Evolutionary conservation across 1,140 invertebrate genomes (phyloP).

Genomic region (Pseudoatta argentina): DNA sequence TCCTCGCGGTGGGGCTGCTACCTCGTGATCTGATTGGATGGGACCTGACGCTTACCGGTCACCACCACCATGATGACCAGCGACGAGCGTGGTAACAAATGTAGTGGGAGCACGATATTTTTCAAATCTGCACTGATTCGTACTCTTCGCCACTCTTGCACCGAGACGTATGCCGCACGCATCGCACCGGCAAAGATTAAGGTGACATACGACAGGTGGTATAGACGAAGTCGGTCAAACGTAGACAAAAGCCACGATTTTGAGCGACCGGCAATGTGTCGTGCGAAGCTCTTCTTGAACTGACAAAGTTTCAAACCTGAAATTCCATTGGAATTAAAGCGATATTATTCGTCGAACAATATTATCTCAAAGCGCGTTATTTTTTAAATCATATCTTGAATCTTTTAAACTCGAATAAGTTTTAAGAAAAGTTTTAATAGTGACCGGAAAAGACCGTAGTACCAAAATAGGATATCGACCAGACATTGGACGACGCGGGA

Average conservation of each 20-base stretch:
- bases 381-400: not conserved
- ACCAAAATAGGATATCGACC: not conserved
- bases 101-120: slow-evolving; percentile 79
- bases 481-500: not conserved
- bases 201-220: slow-evolving; percentile 1
- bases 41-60: slow-evolving; percentile 73
- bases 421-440: too few species aligned
- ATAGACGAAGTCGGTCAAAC: not conserved
- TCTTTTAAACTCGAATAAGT: not conserved
- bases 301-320: too few species aligned
- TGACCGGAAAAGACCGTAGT: not conserved
- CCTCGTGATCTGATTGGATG: slow-evolving; percentile 73
- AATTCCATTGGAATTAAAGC: not conserved
- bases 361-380: not conserved
- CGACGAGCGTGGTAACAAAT: not conserved
- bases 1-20: slow-evolving; percentile 31
- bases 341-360: not conserved
- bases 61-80: slow-evolving; percentile 36
- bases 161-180: slow-evolving; percentile 78
- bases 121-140: slow-evolving; percentile 78
- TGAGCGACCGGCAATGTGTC: not conserved
- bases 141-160: slow-evolving; percentile 79
- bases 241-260: not conserved
- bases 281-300: not conserved
- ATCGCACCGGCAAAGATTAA: slow-evolving; percentile 29